These are phyloP conservation scores for Seira musarum DNA, from an alignment of 2,888 invertebrate genomes.

Conservation along the genomic window DNA sequence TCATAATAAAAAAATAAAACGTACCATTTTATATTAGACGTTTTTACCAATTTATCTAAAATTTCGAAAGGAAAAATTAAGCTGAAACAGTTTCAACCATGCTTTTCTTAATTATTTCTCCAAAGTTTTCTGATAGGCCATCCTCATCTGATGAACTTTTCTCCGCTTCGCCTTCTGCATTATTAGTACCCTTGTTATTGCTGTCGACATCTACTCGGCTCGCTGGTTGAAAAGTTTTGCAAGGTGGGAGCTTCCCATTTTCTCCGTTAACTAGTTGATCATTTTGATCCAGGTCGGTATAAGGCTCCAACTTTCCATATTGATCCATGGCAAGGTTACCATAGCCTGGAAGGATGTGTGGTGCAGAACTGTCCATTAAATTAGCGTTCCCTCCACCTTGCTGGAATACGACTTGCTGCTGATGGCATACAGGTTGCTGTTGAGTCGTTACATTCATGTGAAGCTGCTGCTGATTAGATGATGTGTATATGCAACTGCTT, in stretches of 20 bases:
- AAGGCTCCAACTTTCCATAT: slow-evolving; percentile 81
- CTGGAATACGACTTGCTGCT: slow-evolving; percentile 40
- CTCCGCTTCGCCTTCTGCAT: slow-evolving; percentile 42
- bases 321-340: slow-evolving; percentile 80
- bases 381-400: slow-evolving; percentile 33
- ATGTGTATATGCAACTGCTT: slow-evolving; percentile 51
- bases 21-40: neutral
- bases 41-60: neutral
- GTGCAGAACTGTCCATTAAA: slow-evolving; percentile 27
- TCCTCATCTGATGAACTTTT: slow-evolving; percentile 48
- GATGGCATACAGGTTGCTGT: slow-evolving; percentile 45
- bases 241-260: slow-evolving; percentile 54
- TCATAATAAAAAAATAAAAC: neutral
- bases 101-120: slow-evolving; percentile 92
- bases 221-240: slow-evolving; percentile 65
- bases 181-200: slow-evolving; percentile 21
- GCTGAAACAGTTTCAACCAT: slow-evolving; percentile 93
- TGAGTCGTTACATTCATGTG: slow-evolving; percentile 30
- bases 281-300: slow-evolving; percentile 78
- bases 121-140: slow-evolving; percentile 80
- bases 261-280: slow-evolving; percentile 29
- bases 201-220: slow-evolving; percentile 56
- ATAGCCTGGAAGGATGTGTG: slow-evolving; percentile 74
- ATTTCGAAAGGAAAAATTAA: slow-evolving; percentile 72
- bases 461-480: slow-evolving; percentile 33